Evolutionary conservation across 2,888 invertebrate genomes (phyloP), one percentile per base, ranked within the genome.

Genomic region (Amphipyra berbera): DNA sequence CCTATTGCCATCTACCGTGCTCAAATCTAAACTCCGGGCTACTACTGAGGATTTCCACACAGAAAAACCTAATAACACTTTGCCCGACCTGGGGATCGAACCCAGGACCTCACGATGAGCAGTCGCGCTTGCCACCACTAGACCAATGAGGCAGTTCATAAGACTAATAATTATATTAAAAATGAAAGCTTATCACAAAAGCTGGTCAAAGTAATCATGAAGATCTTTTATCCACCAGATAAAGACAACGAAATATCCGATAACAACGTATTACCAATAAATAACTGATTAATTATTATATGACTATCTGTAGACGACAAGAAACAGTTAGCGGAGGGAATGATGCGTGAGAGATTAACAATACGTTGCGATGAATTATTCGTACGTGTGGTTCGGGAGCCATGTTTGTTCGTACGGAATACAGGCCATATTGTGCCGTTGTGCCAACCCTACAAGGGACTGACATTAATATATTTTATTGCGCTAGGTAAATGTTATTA

Each of bases 401-500:
- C 55, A 71, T 76, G 69, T 73, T 72, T 59, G 61, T 64, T 73
- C 77, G 67, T 78, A 81, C 79, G 2, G 81, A 76, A 81, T 64
- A 68, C 62, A 55, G 72, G 65, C 71, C 66, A 67, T 76, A 72
- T 75, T 73, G 69, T 45, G 69, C 41, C 62, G 63, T 69, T 68
- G 67, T 62, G 73, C 81, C 69, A 76, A 72, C 78, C 76, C 78
- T 75, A 63, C 65, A 67, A 82, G 82, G 83, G 84, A 78, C 86
- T 79, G 79, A 82, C 85, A 87, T 88, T 87, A 87, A 88, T 89
- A 88, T 86, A 85, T 88, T 88, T 89, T 88, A 89, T 86, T 86
- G 82, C 82, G 62, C 70, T 71, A 83, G 84, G 82, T 84, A 82
- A 85, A 85, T 85, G 85, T 86, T 88, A 88, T 88, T 88, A 88